These are phyloP conservation scores for Halcyon chelicuti DNA, from an alignment of 2,797 vertebrate genomes.

Conservation along the genomic window DNA sequence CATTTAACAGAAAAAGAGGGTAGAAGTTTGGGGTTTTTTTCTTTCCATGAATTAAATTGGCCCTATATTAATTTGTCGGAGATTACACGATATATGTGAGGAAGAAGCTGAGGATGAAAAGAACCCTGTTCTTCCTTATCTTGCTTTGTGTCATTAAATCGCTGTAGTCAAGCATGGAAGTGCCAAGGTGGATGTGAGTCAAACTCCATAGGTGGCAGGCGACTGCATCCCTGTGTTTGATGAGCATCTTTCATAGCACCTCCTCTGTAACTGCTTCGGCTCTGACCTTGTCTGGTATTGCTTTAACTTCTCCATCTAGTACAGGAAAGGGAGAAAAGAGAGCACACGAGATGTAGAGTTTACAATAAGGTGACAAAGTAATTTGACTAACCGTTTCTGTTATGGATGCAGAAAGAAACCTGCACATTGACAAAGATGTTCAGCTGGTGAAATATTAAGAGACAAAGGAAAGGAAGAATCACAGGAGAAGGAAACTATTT, in stretches of 20 bases:
- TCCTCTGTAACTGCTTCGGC: background rate
- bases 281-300: background rate
- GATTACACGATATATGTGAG: background rate
- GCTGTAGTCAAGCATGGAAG: background rate
- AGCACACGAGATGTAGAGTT: background rate
- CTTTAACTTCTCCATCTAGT: background rate
- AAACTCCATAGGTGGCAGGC: background rate
- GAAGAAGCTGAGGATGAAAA: background rate
- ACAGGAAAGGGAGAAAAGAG: background rate
- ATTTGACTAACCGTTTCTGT: background rate
- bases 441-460: background rate
- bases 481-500: background rate
- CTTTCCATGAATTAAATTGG: background rate
- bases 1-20: background rate
- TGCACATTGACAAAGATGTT: background rate
- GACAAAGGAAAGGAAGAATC: background rate
- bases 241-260: background rate
- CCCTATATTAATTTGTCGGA: background rate
- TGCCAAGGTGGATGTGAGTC: background rate
- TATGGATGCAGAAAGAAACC: background rate
- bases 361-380: background rate
- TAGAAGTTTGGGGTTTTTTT: accelerated
- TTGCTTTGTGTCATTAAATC: background rate
- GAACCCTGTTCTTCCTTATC: background rate
- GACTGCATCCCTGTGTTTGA: background rate